Base-by-base conservation (phyloP, 2,888 invertebrate species). In the Oxytorus armatus region DNA sequence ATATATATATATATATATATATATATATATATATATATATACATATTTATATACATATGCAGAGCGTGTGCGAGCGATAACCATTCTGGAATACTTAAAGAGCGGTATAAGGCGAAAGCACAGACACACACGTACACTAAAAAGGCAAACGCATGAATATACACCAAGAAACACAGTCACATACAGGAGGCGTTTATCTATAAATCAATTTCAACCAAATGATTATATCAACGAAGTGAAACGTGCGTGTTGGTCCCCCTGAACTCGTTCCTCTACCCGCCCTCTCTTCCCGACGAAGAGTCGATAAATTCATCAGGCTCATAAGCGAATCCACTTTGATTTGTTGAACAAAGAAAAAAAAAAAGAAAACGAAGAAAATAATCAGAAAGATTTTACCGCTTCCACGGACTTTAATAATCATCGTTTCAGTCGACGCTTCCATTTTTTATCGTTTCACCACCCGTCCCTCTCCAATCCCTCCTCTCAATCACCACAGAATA, bases 261-360 rank as follows among this genome's bases (percentile, higher is more conserved):
- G 42, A 14, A 44, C 53, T 68, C 68, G 49, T 68, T 77, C 49
- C 39, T 44, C 55, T 21, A 14, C 47, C 16, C 55, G 10, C 33
- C 36, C 16, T 10, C 16, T 10, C 39, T 25, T 44, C 33, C 8
- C 25, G 3, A 8, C 5, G 14, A 14, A 51, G 42, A 53, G 61
- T 42, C 80, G 69, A 81, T 81, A 81, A 81, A 81, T 81, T 81
- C 68, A 81, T 81, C 80, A 77, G 69, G 65, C 42, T 68, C 77
- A 77, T 76, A 61, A 79, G 44, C 72, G 61, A 79, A 68, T 63
- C 61, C 53, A 61, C 76, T 76, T 55, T 66, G 61, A 76, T 79
- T 79, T 14, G 16, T 10, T 33, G 25, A 61, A 69, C 36, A 39
- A 70, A 70, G 59, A 77, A 72, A 57, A 44, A 39, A 61, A 21